Evolutionary conservation across 2,888 invertebrate genomes (phyloP).

Genomic region (Diaprepes abbreviatus): DNA sequence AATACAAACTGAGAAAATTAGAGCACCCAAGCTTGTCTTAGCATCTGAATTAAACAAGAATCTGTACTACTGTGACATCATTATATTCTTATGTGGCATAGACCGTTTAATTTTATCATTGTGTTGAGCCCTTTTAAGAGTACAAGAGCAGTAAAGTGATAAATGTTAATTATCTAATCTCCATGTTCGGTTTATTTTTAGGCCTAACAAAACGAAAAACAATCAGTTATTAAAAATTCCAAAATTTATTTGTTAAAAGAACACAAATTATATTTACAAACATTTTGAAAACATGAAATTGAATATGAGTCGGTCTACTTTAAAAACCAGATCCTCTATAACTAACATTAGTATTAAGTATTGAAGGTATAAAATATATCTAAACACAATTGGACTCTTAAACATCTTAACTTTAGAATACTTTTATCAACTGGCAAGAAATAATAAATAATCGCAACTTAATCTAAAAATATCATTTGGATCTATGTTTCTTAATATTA

Average conservation of each 20-base stretch:
- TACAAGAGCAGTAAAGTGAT: too few relatives aligned
- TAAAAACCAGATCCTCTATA: constrained; percentile 7
- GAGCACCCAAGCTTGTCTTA: too few relatives aligned
- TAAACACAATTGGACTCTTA: neutral
- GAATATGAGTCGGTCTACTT: constrained; percentile 8
- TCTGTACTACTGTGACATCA: too few relatives aligned
- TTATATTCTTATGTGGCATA: too few relatives aligned
- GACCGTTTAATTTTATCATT: too few relatives aligned
- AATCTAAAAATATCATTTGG: constrained; percentile 1
- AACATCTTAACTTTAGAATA: constrained; percentile 15
- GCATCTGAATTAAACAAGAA: too few relatives aligned
- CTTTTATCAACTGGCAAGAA: constrained; percentile 12
- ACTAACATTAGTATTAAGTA: neutral
- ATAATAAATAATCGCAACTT: neutral
- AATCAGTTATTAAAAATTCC: constrained; percentile 6
- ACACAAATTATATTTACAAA: constrained; percentile 35
- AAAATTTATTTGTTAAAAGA: constrained; percentile 22
- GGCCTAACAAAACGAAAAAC: neutral
- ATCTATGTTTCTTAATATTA: neutral
- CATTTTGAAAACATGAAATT: neutral
- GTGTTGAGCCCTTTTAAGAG: too few relatives aligned
- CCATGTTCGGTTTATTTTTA: too few relatives aligned
- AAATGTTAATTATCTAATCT: too few relatives aligned
- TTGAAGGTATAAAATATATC: neutral
- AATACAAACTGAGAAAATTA: too few relatives aligned